Conservation (phyloP, 2,888 invertebrate species). For the Nyleta sp. region DNA sequence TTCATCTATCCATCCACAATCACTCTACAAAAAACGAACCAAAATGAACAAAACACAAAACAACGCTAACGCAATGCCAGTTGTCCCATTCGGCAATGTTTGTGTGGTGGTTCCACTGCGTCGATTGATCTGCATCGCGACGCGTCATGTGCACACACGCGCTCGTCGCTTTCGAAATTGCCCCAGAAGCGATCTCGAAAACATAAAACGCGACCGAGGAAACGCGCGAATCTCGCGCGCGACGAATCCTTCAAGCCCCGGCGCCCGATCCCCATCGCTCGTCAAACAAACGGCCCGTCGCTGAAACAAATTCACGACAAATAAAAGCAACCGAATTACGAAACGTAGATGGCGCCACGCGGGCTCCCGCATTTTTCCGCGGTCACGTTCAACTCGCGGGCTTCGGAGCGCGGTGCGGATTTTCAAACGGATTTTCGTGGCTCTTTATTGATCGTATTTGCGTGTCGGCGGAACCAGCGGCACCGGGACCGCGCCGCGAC, state of each 20-base stretch:
- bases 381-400: conserved; percentile 26
- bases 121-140: conserved; percentile 15
- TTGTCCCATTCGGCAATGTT: not conserved
- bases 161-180: no score
- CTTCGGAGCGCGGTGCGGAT: conserved; percentile 6
- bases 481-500: not conserved
- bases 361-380: conserved; percentile 22
- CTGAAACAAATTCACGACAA: conserved; percentile 5
- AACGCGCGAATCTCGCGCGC: no score
- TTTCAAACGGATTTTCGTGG: conserved; percentile 33
- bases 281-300: no score
- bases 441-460: conserved; percentile 49
- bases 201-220: no score
- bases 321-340: conserved; percentile 16
- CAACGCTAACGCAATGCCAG: not conserved
- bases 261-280: no score
- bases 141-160: no score
- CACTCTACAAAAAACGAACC: not conserved
- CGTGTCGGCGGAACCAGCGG: conserved; percentile 7
- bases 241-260: no score
- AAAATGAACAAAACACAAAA: no score
- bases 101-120: conserved; percentile 13
- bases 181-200: no score
- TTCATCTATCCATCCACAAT: no score
- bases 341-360: conserved; percentile 36